Evolutionary conservation across 2,113 vertebrate genomes (phyloP), one percentile per base, ranked within the genome.

Genomic region (Limanda limanda): DNA sequence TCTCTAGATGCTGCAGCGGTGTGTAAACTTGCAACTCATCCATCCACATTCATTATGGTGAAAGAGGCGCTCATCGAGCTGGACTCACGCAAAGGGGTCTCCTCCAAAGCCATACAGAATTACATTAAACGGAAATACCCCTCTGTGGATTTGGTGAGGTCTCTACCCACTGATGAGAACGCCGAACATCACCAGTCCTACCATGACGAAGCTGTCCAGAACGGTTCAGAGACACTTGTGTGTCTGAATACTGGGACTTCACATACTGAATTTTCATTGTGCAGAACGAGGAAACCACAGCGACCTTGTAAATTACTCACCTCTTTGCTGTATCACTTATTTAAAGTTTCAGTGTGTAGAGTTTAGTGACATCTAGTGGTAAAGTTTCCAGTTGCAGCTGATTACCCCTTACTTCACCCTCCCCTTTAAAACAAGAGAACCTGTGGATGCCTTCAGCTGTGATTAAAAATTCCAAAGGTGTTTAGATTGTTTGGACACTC

Each of bases 71-170:
- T 99, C n/a, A 87, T 11, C 69, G 94, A 86, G 0, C 68, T 94
- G 0, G 92, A 95, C 1, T 85, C 92, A 1, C 89, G 63, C 18
- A 96, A 95, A 58, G 96, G 96, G 0, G 90, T 91, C 0, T 97
- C 97, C 0, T 95, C 93, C 0, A 55, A 88, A 0, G 96, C 96
- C 4, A 96, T 99, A 61, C 96, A 94, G n/a, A 69, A 20, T 0
- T 96, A 94, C 18, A 96, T 99, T 56, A 93, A 93, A 3, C 68
- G 81, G 1, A 95, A 94, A 18, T 96, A 97, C 77, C 94, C 95
- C 0, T 54, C 88, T 0, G 92, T 96, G 68, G 94, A 96, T 9
- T 37, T 79, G 1, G 2, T 72, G 0, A 92, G 93, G 37, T 68
- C n/a, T n/a, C n/a, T n/a, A n/a, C n/a, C n/a, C n/a, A n/a, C n/a